These are phyloP conservation scores for Cataglyphis cursor DNA, from an alignment of 2,888 invertebrate genomes.

Conservation along the genomic window DNA sequence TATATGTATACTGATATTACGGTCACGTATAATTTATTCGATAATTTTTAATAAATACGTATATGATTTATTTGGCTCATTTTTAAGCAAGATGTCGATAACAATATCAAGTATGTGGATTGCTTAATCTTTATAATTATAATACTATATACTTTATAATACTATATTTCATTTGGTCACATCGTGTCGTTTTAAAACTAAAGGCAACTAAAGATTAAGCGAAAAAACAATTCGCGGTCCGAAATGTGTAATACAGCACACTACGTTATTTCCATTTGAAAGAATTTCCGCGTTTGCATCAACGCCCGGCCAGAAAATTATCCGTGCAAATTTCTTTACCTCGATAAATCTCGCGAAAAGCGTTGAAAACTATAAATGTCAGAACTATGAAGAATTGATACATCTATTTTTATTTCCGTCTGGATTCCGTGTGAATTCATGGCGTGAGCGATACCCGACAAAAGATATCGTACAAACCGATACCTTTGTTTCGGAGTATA, in stretches of 20 bases:
- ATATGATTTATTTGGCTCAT: background rate
- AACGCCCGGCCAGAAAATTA: slow-evolving; percentile 45
- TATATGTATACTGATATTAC: background rate
- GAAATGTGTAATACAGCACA: slow-evolving; percentile 26
- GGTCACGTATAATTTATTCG: background rate
- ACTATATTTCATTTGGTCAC: background rate
- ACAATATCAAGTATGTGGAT: background rate
- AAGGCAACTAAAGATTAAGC: slow-evolving; percentile 9
- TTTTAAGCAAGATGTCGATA: background rate
- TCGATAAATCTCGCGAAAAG: slow-evolving; percentile 48
- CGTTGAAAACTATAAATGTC: slow-evolving; percentile 60
- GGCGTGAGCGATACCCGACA: slow-evolving; percentile 41
- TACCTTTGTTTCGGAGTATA: slow-evolving; percentile 38
- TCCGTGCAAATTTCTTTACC: slow-evolving; percentile 51
- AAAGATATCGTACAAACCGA: slow-evolving; percentile 45
- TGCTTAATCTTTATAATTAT: background rate
- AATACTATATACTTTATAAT: no score
- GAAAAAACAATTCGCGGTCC: slow-evolving; percentile 23
- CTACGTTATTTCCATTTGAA: slow-evolving; percentile 55
- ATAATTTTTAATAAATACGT: background rate
- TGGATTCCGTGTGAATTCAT: slow-evolving; percentile 40
- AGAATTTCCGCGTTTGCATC: slow-evolving; percentile 45
- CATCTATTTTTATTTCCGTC: slow-evolving; percentile 51
- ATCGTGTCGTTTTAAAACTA: background rate
- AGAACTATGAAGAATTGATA: slow-evolving; percentile 56